Evolutionary conservation across 1,140 invertebrate species (phyloP).

Genomic region (Bombus polaris): DNA sequence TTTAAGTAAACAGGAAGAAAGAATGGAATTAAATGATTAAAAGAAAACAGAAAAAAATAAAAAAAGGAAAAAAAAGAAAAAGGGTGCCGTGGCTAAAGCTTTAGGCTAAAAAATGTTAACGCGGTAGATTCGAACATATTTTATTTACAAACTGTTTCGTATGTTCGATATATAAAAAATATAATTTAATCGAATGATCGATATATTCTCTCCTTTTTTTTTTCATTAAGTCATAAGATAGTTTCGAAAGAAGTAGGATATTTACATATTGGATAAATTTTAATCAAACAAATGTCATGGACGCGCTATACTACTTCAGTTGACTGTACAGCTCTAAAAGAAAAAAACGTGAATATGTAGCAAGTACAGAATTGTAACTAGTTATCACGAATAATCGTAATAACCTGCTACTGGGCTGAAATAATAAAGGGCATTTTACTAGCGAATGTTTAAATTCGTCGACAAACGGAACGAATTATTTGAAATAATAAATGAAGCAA

Average conservation of each 20-base stretch:
- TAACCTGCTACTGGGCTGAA: slow-evolving; percentile 24
- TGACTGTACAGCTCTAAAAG: slow-evolving; percentile 1
- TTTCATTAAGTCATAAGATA: slow-evolving; percentile 30
- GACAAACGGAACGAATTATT: slow-evolving; percentile 13
- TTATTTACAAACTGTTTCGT: slow-evolving; percentile 11
- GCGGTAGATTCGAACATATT: slow-evolving; percentile 30
- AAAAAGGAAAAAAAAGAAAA: slow-evolving; percentile 60
- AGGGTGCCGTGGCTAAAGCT: slow-evolving; percentile 73
- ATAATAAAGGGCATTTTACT: slow-evolving; percentile 51
- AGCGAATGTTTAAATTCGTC: slow-evolving; percentile 24
- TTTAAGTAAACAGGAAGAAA: slow-evolving; percentile 78
- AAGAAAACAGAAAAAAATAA: slow-evolving; percentile 39
- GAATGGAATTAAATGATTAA: slow-evolving; percentile 58
- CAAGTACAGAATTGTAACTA: slow-evolving; percentile 20
- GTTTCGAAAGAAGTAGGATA: neutral
- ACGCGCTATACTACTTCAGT: slow-evolving; percentile 20
- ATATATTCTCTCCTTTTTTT: neutral
- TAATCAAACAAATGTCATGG: slow-evolving; percentile 14
- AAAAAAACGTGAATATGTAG: slow-evolving; percentile 3
- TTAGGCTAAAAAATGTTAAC: slow-evolving; percentile 41
- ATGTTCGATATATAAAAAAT: slow-evolving; percentile 3
- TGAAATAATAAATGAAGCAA: slow-evolving; percentile 19
- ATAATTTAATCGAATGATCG: slow-evolving; percentile 4
- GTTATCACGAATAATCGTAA: slow-evolving; percentile 21
- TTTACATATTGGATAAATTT: neutral